phyloP scores from a whole-genome alignment of 2,113 vertebrate genomes.

The Elgaria multicarinata region DNA sequence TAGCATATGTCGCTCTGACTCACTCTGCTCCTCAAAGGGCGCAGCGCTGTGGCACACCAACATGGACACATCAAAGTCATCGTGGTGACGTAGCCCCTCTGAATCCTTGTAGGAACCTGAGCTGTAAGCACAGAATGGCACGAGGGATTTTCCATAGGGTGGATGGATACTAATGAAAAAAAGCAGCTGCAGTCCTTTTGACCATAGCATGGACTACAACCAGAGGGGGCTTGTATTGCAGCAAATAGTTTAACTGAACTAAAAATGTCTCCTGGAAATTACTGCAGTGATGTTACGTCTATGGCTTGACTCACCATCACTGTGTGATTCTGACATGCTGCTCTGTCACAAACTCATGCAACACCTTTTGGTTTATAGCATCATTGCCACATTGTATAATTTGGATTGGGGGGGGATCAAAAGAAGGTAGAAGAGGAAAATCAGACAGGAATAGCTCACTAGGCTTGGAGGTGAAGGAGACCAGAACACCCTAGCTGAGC shows the following conservation, averaged over 20 bases:
- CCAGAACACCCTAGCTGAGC: not conserved
- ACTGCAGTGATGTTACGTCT: not conserved
- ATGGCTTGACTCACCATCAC: not conserved
- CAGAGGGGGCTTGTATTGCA: not conserved
- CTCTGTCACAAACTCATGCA: not conserved
- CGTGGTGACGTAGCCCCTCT: conserved; percentile 93
- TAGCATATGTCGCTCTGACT: conserved; percentile 92
- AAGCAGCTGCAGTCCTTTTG: not conserved
- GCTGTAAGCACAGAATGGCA: conserved; percentile 71
- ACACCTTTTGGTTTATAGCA: not conserved
- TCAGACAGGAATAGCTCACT: not conserved
- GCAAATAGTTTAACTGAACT: not conserved
- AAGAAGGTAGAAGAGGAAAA: not conserved
- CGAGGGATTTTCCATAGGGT: not conserved
- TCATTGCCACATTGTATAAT: not conserved
- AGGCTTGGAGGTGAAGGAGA: not conserved
- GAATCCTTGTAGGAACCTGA: conserved; percentile 95
- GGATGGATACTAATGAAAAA: no score
- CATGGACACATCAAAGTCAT: conserved; percentile 97
- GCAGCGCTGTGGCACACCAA: conserved; percentile 93
- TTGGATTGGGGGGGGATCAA: not conserved
- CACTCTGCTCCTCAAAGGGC: conserved; percentile 95
- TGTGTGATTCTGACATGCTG: not conserved
- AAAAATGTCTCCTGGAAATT: not conserved
- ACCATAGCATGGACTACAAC: no score